Base-by-base conservation (phyloP, 1,140 invertebrate genomes). In the Rhagoletis zephyria region DNA sequence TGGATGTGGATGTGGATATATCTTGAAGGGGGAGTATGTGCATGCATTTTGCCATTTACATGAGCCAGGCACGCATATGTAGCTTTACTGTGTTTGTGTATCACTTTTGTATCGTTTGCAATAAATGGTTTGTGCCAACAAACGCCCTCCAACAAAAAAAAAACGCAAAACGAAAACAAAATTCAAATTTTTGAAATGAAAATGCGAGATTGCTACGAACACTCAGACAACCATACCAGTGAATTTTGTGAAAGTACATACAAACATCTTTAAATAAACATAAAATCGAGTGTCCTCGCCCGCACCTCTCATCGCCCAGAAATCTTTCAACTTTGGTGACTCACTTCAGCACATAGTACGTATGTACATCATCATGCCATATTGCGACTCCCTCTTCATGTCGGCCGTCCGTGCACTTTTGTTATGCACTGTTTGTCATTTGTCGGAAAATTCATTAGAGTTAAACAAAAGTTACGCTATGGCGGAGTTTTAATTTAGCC, bases 371-470 rank as follows among this genome's bases (percentile, higher is more conserved):
- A 30, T 30, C 30, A 42, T 74, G 67, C 67, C 40, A 74, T 74
- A 74, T 74, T 74, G 40, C 45, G 45, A 74, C 40, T 45, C 67
- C 67, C 67, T 48, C 45, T 74, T 74, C 45, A 74, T 74, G 67
- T 74, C 7, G 67, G n/a, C 30, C 30, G 30, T 30, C 30, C 1
- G 30, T 30, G 30, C 3, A 14, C 14, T 30, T 74, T 74, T 74
- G 40, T 45, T 74, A 10, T 10, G 10, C 10, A 56, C 51, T 56
- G 67, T 70, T 70, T 42, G 40, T 70, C 40, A 40, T 74, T 74
- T 74, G 67, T 48, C 42, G 67, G 67, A 74, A 74, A 74, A 74
- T 74, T 74, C 67, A 74, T 74, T 74, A 74, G 42, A 74, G 67
- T 74, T 48, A 74, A 74, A 74, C 40, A 74, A 74, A 74, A 74